These are phyloP conservation scores for Cacoxenus indagator DNA, from an alignment of 2,888 invertebrate genomes.

Conservation along the genomic window DNA sequence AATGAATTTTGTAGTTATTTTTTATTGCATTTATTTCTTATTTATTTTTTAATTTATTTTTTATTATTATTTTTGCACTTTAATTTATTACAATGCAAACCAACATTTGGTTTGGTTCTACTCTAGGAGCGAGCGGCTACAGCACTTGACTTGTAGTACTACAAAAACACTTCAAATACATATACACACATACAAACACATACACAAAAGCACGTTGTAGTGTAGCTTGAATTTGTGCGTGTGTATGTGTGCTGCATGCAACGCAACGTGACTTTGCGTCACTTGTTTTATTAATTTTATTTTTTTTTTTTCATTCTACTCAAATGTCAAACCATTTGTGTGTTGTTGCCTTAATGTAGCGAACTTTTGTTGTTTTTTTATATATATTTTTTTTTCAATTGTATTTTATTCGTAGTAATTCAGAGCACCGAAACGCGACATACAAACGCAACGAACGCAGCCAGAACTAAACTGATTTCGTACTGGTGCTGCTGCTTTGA, in stretches of 20 bases:
- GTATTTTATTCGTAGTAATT: neutral
- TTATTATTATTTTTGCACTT: no score
- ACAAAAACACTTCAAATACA: conserved; percentile 3
- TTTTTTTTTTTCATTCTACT: neutral
- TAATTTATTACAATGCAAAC: no score
- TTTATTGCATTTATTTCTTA: no score
- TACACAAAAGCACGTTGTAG: neutral
- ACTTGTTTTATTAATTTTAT: neutral
- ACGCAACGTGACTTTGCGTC: neutral
- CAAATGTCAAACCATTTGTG: neutral
- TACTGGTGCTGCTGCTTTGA: conserved; percentile 43
- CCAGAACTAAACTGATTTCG: conserved; percentile 50
- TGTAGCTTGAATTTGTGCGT: neutral
- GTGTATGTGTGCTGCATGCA: neutral
- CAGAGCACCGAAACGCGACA: conserved; percentile 30
- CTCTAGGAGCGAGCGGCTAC: neutral
- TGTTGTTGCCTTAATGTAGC: neutral
- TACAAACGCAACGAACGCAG: conserved; percentile 47
- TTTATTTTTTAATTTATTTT: no score
- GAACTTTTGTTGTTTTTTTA: neutral
- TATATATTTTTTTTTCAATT: neutral
- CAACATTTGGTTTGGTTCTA: neutral
- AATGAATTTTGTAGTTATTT: no score
- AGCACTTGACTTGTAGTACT: neutral
- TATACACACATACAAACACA: neutral